Percentiles rank a stretch among this genome's conserved stretches.
These are phyloP conservation scores for Anseranas semipalmata DNA, from an alignment of 2,113 vertebrate genomes.

Conservation along the genomic window DNA sequence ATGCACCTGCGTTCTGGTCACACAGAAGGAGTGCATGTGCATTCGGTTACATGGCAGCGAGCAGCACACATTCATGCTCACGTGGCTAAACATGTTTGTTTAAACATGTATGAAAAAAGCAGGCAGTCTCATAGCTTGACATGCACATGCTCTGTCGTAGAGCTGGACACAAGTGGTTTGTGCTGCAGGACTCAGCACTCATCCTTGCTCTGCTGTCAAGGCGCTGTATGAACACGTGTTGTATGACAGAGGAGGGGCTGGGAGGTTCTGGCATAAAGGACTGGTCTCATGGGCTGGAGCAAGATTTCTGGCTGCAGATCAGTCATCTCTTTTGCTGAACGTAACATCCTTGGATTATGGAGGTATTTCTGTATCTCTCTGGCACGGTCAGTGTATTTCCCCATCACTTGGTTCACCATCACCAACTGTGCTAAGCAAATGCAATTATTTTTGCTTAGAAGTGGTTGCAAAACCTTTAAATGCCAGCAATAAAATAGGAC, in stretches of 20 bases:
- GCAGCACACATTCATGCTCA: accelerated
- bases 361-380: neutral
- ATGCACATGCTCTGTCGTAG: neutral
- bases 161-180: neutral
- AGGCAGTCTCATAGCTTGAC: neutral
- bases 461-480: neutral
- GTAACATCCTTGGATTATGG: neutral
- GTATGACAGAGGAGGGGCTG: neutral
- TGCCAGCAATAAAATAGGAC: neutral
- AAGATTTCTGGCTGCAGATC: neutral
- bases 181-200: neutral
- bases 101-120: neutral
- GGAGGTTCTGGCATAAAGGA: no score
- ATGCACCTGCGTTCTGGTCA: neutral
- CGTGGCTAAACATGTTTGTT: accelerated
- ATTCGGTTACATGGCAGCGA: neutral
- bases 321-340: neutral
- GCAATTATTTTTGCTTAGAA: neutral
- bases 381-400: neutral
- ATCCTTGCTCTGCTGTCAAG: neutral
- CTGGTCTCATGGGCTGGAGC: neutral
- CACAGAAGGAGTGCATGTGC: accelerated
- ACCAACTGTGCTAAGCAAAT: neutral
- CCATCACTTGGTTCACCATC: neutral
- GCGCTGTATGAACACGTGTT: neutral